Conservation (phyloP, 2,888 invertebrate genomes). For the Melieria crassipennis region DNA sequence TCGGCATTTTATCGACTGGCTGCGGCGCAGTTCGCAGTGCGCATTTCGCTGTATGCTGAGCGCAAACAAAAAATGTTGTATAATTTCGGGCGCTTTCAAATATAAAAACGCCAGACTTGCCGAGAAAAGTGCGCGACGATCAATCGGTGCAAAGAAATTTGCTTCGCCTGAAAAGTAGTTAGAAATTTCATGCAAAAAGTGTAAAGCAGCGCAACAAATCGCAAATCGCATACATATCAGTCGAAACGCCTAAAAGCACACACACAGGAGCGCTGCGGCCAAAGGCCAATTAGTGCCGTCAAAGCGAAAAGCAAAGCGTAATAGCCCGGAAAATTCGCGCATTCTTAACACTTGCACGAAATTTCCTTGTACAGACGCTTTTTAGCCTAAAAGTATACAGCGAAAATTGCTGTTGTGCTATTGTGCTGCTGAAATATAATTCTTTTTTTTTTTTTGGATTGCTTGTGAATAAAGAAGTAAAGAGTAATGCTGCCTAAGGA, state of each 20-base stretch:
- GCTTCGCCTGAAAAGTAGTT: neutral
- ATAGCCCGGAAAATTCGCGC: neutral
- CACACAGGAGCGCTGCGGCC: neutral
- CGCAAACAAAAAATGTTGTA: constrained; percentile 27
- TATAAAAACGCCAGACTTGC: constrained; percentile 8
- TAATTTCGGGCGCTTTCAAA: constrained; percentile 33
- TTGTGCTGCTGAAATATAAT: constrained; percentile 22
- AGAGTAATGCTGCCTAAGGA: too few relatives aligned
- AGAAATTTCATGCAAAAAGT: neutral
- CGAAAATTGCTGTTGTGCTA: constrained; percentile 27
- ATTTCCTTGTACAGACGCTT: constrained; percentile 5
- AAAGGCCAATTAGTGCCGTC: neutral
- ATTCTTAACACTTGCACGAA: neutral
- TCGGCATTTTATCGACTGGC: too few relatives aligned
- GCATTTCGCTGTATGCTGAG: too few relatives aligned
- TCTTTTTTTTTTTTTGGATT: neutral
- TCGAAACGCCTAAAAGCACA: neutral
- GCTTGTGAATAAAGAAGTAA: too few relatives aligned
- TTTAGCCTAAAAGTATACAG: constrained; percentile 37
- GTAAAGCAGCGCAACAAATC: constrained; percentile 1
- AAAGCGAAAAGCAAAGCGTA: neutral
- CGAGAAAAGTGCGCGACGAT: constrained; percentile 10
- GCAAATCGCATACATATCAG: constrained; percentile 2
- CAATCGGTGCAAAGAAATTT: neutral
- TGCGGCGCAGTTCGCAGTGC: too few relatives aligned